phyloP scores from a whole-genome alignment of 2,888 invertebrate genomes.

The Lymantria dispar region DNA sequence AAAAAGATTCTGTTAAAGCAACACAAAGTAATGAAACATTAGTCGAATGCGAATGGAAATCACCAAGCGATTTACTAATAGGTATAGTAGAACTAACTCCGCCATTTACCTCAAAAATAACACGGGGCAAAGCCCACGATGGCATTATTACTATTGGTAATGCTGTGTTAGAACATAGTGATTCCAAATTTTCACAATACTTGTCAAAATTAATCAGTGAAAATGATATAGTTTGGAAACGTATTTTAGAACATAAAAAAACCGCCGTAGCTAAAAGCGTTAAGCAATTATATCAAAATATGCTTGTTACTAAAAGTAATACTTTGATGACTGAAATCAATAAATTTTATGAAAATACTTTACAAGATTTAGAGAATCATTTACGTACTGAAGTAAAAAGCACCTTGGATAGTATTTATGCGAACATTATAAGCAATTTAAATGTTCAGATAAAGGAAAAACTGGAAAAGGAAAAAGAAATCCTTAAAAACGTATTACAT shows the following conservation, averaged over 20 bases:
- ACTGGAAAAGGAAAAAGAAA: slow-evolving; percentile 47
- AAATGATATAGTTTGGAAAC: slow-evolving; percentile 62
- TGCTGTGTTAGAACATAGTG: slow-evolving; percentile 49
- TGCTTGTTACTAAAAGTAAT: slow-evolving; percentile 55
- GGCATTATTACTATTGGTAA: slow-evolving; percentile 68
- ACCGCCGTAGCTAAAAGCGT: slow-evolving; percentile 48
- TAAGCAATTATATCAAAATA: slow-evolving; percentile 45
- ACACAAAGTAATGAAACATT: slow-evolving; percentile 2
- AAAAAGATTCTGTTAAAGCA: slow-evolving; percentile 7
- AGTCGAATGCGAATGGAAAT: slow-evolving; percentile 50
- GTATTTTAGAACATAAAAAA: slow-evolving; percentile 56
- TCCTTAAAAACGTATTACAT: slow-evolving; percentile 45
- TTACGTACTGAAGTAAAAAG: slow-evolving; percentile 52
- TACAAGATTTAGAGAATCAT: slow-evolving; percentile 62
- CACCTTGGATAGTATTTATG: slow-evolving; percentile 45
- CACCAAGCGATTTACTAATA: slow-evolving; percentile 69
- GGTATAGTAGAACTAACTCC: slow-evolving; percentile 59
- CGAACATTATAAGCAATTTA: slow-evolving; percentile 51
- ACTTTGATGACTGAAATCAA: slow-evolving; percentile 56
- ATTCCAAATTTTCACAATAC: slow-evolving; percentile 41
- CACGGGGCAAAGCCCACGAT: slow-evolving; percentile 64
- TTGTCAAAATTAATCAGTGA: slow-evolving; percentile 47
- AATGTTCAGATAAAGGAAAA: slow-evolving; percentile 59
- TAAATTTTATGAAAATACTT: slow-evolving; percentile 56
- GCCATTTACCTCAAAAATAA: slow-evolving; percentile 73